These are phyloP conservation scores for Morone saxatilis DNA, from an alignment of 2,113 vertebrate genomes.

Conservation along the genomic window DNA sequence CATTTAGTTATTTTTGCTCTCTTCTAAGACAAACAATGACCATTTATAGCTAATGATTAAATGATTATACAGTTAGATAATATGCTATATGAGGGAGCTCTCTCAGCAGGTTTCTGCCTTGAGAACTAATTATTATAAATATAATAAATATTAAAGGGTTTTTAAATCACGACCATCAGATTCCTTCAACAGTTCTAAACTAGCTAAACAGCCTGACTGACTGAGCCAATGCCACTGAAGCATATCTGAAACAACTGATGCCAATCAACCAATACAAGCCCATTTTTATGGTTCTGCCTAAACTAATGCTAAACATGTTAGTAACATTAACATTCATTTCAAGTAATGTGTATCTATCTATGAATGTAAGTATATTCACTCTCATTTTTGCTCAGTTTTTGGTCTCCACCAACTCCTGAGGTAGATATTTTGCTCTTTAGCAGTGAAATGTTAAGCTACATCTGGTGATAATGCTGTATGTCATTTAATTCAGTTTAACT, in stretches of 20 bases:
- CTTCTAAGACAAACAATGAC: not conserved
- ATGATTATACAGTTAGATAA: no score
- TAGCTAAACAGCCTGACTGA: no score
- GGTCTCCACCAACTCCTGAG: slow-evolving; percentile 1
- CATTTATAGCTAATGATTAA: not conserved
- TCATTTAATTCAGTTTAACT: not conserved
- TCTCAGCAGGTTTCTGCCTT: no score
- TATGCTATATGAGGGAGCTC: no score
- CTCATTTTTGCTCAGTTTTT: not conserved
- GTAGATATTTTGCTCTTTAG: slow-evolving; percentile 3
- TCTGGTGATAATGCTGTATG: not conserved
- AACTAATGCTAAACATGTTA: not conserved
- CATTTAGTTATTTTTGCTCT: not conserved
- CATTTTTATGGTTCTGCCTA: not conserved
- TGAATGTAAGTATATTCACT: not conserved
- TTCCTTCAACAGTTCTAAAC: no score
- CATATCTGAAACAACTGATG: not conserved
- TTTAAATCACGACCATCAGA: no score
- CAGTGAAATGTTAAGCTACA: not conserved
- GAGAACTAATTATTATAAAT: no score
- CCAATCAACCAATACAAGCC: not conserved
- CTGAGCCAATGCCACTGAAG: not conserved
- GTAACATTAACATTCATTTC: not conserved
- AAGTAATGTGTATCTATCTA: no score
- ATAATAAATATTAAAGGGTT: no score